Evolutionary conservation across 2,888 invertebrate genomes (phyloP), one percentile per base, ranked within the genome.

Genomic region (Drosophila barbarae): DNA sequence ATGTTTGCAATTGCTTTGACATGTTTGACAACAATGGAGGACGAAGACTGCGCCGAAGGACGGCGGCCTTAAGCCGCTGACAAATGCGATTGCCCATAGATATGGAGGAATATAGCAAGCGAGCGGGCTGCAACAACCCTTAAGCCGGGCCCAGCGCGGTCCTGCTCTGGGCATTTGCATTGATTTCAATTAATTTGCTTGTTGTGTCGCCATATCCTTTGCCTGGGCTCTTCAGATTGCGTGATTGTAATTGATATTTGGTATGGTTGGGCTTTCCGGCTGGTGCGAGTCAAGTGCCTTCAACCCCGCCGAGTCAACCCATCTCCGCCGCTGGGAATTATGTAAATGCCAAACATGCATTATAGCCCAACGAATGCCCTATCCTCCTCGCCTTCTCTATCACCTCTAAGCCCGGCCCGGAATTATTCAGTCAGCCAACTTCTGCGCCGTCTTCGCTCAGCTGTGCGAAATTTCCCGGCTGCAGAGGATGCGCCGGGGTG

Each of bases 1-100:
- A 86, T 84, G 84, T 85, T 85, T 83, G 77, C 77, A 57, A 74
- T 77, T 77, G 79, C 76, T 81, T 82, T 87, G 85, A 86, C 85
- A 86, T 86, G 87, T 87, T 86, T 85, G 79, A 86, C 85, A 86
- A 87, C 87, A 86, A 86, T 78, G 73, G 66, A 18, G 61, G 85
- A 77, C 74, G 70, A 60, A 28, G 59, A 38, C 34, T 13, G 10
- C 32, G 18, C 21, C 18, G 42, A 38, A 49, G n/a, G 10, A 51
- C 32, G 12, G 21, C 23, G 49, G 44, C 49, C 70, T 78, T 86
- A 85, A 85, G 85, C 81, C 81, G 76, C 72, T 77, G 86, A 81
- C 81, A 87, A 87, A 86, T 87, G 81, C 84, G 82, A 81, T 77
- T 82, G 76, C 79, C 76, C 69, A 84, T 82, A 44, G 79, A 82